phyloP scores from a whole-genome alignment of 2,797 vertebrate species.

The Myripristis murdjan region DNA sequence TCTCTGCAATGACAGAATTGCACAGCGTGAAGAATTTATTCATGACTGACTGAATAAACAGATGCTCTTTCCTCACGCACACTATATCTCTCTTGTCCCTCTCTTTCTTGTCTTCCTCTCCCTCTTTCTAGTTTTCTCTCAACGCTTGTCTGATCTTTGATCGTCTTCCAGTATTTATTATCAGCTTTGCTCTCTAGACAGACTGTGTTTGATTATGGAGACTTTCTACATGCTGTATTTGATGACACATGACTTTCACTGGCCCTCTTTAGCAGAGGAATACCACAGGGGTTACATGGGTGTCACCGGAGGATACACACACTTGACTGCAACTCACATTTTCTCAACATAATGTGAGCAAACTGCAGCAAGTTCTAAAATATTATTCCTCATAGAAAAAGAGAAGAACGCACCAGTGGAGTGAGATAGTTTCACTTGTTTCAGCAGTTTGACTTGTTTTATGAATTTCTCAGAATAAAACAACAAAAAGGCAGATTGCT shows the following conservation, averaged over 20 bases:
- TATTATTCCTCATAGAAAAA: too few species aligned
- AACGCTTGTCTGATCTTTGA: slow-evolving; percentile 24
- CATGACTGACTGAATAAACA: too few species aligned
- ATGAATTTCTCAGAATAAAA: too few species aligned
- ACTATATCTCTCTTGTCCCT: neutral
- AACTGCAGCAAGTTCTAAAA: too few species aligned
- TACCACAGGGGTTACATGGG: slow-evolving; percentile 6
- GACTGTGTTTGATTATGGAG: slow-evolving; percentile 46
- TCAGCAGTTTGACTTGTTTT: too few species aligned
- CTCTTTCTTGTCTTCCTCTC: neutral
- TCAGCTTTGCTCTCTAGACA: neutral
- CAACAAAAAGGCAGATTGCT: too few species aligned
- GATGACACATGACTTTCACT: slow-evolving; percentile 5
- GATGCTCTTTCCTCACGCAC: neutral
- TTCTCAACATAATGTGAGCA: too few species aligned
- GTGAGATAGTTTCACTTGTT: too few species aligned
- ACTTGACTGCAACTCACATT: neutral
- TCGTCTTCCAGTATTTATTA: slow-evolving; percentile 40
- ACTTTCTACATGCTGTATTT: slow-evolving; percentile 1
- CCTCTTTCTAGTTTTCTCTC: slow-evolving; percentile 2
- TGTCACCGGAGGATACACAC: neutral
- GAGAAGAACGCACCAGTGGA: too few species aligned
- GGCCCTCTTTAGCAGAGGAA: slow-evolving; percentile 33
- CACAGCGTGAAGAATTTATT: neutral
- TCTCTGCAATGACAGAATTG: neutral